These are phyloP conservation scores for Coboldia fuscipes DNA, from an alignment of 1,140 invertebrate genomes.

Conservation along the genomic window DNA sequence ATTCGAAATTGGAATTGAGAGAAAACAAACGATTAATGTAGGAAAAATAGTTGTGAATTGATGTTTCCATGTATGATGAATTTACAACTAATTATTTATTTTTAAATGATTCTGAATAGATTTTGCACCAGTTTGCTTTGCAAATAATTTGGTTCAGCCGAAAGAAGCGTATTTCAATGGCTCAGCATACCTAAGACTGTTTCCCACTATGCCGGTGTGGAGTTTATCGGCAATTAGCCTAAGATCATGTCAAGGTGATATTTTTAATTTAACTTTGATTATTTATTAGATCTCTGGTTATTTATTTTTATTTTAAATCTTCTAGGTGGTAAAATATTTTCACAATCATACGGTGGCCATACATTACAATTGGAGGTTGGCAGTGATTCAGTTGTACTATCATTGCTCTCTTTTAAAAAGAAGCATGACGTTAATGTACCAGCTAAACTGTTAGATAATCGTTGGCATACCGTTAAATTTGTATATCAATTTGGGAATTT, in stretches of 20 bases:
- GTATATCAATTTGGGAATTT: constrained; percentile 36
- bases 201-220: constrained; percentile 45
- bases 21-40: too few species aligned
- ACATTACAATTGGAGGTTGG: constrained; percentile 40
- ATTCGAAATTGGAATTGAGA: too few species aligned
- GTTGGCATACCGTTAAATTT: constrained; percentile 38
- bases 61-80: too few species aligned
- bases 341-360: constrained; percentile 40
- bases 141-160: too few species aligned
- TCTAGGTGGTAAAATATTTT: constrained; percentile 44
- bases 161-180: constrained; percentile 65
- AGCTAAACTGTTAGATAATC: constrained; percentile 48
- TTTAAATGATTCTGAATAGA: too few species aligned
- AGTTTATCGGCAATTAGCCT: constrained; percentile 60
- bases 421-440: constrained; percentile 37
- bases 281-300: neutral
- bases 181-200: constrained; percentile 43
- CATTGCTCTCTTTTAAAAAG: constrained; percentile 32
- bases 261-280: neutral
- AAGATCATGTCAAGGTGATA: constrained; percentile 46
- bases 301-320: constrained; percentile 2
- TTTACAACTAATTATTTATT: too few species aligned
- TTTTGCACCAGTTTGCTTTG: too few species aligned
- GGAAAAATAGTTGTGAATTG: too few species aligned
- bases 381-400: constrained; percentile 40